A percentile compares a stretch with the other conserved stretches of the same genome.
These are phyloP conservation scores for Diadegma fenestrale DNA, from an alignment of 2,888 invertebrate genomes.

Conservation along the genomic window DNA sequence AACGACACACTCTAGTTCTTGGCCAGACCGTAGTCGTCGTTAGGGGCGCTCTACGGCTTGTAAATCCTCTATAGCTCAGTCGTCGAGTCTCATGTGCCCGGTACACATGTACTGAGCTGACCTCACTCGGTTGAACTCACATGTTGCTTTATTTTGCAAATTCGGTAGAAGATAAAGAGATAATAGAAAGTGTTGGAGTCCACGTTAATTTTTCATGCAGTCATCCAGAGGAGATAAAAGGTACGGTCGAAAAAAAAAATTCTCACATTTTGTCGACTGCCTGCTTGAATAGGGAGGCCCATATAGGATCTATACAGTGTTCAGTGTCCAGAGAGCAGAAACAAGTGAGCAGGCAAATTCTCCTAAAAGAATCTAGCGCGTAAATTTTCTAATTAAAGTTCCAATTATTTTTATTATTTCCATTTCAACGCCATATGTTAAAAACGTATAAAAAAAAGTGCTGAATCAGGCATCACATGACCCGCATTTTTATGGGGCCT, in stretches of 20 bases:
- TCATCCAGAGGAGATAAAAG: neutral
- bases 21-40: slow-evolving; percentile 16
- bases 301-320: neutral
- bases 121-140: slow-evolving; percentile 1
- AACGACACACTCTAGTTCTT: slow-evolving; percentile 2
- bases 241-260: slow-evolving; percentile 17
- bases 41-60: slow-evolving; percentile 46
- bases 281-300: neutral
- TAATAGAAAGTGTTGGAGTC: neutral
- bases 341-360: neutral
- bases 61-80: slow-evolving; percentile 35
- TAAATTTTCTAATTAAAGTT: neutral
- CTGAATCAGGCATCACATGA: neutral
- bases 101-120: slow-evolving; percentile 30
- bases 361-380: neutral
- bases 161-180: neutral
- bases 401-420: neutral
- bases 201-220: slow-evolving; percentile 7
- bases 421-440: neutral
- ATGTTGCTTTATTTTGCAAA: slow-evolving; percentile 17
- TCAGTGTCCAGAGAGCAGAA: neutral
- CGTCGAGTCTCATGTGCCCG: slow-evolving; percentile 28
- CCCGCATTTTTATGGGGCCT: neutral
- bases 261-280: neutral
- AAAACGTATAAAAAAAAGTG: neutral